Evolutionary conservation across 2,797 vertebrate genomes (phyloP).

Genomic region (Glyptemys insculpta): DNA sequence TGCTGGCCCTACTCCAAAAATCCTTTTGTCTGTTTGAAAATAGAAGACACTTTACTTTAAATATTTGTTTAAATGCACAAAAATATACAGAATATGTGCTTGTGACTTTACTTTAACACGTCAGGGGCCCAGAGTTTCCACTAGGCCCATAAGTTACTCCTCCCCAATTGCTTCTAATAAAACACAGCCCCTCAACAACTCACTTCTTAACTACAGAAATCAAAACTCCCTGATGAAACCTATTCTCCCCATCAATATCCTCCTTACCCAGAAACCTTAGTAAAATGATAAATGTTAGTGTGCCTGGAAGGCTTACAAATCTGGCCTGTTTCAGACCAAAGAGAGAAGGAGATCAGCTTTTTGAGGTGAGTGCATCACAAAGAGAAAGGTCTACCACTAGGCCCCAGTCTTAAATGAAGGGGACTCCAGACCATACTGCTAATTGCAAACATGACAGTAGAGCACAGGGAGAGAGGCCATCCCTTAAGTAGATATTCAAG

Average conservation of each 20-base stretch:
- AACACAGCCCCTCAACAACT: background rate
- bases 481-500: background rate
- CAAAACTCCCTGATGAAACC: constrained; percentile 3
- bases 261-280: constrained; percentile 18
- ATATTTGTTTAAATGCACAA: background rate
- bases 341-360: background rate
- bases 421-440: background rate
- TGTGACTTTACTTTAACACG: background rate
- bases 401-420: rapidly evolving
- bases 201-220: background rate
- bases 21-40: background rate
- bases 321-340: rapidly evolving
- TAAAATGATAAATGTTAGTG: background rate
- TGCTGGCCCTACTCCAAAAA: background rate
- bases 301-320: background rate
- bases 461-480: background rate
- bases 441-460: rapidly evolving
- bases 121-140: background rate
- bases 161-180: constrained; percentile 31
- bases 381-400: background rate
- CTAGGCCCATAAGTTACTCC: background rate
- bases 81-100: background rate
- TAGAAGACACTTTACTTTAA: background rate
- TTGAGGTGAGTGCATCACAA: background rate
- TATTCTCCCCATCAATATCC: background rate